Evolutionary conservation across 2,888 invertebrate genomes (phyloP).

Genomic region (Drosophila seclusa): DNA sequence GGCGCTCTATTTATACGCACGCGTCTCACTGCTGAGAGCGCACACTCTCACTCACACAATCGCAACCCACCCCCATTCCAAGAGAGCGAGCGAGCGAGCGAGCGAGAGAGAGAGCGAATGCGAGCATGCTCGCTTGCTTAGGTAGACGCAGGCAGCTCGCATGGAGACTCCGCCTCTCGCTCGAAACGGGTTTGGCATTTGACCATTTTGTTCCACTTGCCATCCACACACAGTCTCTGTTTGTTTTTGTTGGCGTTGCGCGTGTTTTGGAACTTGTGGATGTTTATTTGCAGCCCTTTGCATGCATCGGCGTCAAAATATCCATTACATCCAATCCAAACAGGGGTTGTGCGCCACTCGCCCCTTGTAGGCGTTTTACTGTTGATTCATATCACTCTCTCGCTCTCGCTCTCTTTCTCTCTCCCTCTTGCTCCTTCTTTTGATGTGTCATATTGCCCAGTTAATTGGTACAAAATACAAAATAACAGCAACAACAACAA

Average conservation of each 20-base stretch:
- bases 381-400: conserved; percentile 29
- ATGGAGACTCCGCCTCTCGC: conserved; percentile 71
- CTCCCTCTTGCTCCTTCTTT: conserved; percentile 32
- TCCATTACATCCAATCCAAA: conserved; percentile 83
- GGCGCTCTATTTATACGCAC: conserved; percentile 77
- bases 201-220: conserved; percentile 72
- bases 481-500: conserved; percentile 24
- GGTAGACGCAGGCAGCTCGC: conserved; percentile 26
- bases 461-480: conserved; percentile 52
- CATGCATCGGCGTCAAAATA: conserved; percentile 83
- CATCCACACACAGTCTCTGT: conserved; percentile 8
- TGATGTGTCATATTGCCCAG: conserved; percentile 54
- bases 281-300: conserved; percentile 82
- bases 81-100: not conserved
- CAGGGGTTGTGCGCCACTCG: conserved; percentile 67
- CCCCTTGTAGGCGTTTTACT: conserved; percentile 53
- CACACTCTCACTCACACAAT: conserved; percentile 13
- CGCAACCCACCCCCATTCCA: conserved; percentile 18
- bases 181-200: conserved; percentile 49
- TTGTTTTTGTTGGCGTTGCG: conserved; percentile 39
- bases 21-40: conserved; percentile 8
- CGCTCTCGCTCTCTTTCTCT: not conserved
- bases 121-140: not conserved
- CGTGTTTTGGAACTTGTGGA: conserved; percentile 77
- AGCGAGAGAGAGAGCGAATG: conserved; percentile 3